Evolutionary conservation across 2,888 invertebrate species (phyloP), one percentile per base, ranked within the genome.

Genomic region (Orthonychiurus folsomi): DNA sequence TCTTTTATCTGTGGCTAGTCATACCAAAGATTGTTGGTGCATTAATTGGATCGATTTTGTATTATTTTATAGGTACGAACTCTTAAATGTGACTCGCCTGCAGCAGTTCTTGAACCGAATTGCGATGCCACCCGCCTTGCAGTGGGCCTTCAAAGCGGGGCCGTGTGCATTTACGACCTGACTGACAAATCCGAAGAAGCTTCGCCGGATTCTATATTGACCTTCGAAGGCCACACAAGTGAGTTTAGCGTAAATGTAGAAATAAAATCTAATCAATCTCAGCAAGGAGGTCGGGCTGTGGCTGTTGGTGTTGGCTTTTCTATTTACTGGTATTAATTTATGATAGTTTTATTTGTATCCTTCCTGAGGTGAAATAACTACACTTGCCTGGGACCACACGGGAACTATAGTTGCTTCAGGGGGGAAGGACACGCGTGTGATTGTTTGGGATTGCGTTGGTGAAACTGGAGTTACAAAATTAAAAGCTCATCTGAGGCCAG

Each of bases 371-470:
- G 61, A 63, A 18, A 64, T 70, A 9, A 68, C 66, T 1, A 56
- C 65, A 23, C 59, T 72, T 9, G 61, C 63, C 1, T 69, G 72
- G 69, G 69, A 70, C 59, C 61, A 65, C 3, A 12, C 52, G 5
- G 68, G 67, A 3, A 68, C 66, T 5, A 21, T 64, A 21, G 25
- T 70, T 21, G 68, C 65, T 20, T 69, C 67, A 26, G 73, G 73
- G 53, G 65, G 68, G 21, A 63, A 89, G 86, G 96, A 97, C 77
- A 93, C 93, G 3, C 90, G 94, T 77, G 84, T 97, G 3, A 89
- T 97, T 55, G 82, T 96, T 1, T 94, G 95, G 88, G 97, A 99
- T 80, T 85, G 93, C 3, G 87, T 97, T 3, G 87, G 90, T 58
- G 94, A 95, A 78, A 84, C 86, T 61, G 99, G 99, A 65, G 79